Percentiles rank a stretch among this genome's conserved stretches.
phyloP scores from a whole-genome alignment of 2,888 invertebrate genomes.

The Plemyria rubiginata region DNA sequence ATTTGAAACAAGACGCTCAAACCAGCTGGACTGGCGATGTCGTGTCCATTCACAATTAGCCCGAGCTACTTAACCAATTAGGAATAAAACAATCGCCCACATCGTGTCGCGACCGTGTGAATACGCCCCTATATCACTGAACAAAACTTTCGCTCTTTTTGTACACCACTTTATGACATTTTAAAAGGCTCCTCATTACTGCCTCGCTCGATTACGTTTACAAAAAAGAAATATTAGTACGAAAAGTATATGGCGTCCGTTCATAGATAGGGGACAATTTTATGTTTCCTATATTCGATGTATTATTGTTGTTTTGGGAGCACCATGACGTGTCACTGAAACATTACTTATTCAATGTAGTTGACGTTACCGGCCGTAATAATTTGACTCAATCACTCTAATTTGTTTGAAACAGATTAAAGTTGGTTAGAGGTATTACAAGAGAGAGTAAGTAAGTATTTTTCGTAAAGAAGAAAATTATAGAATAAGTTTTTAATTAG shows the following conservation, averaged over 20 bases:
- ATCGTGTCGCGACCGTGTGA: slow-evolving; percentile 68
- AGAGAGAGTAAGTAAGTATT: slow-evolving; percentile 45
- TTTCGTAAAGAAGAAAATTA: slow-evolving; percentile 6
- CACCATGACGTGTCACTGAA: slow-evolving; percentile 64
- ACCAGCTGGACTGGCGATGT: slow-evolving; percentile 48
- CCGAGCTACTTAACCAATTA: slow-evolving; percentile 82
- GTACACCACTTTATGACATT: slow-evolving; percentile 78
- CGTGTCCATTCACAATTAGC: slow-evolving; percentile 78
- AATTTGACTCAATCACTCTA: slow-evolving; percentile 63
- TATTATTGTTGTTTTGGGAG: slow-evolving; percentile 75
- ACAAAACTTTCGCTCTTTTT: slow-evolving; percentile 63
- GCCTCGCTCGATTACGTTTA: slow-evolving; percentile 66
- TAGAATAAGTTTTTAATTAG: too few species aligned
- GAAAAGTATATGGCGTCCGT: slow-evolving; percentile 56
- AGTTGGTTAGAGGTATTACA: slow-evolving; percentile 56
- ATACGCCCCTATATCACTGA: slow-evolving; percentile 83
- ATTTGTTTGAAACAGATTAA: slow-evolving; percentile 61
- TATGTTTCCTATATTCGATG: slow-evolving; percentile 65
- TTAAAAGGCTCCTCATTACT: slow-evolving; percentile 79
- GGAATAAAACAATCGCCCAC: slow-evolving; percentile 81
- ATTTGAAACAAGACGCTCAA: slow-evolving; percentile 1
- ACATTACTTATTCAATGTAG: slow-evolving; percentile 71
- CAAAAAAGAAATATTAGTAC: slow-evolving; percentile 67
- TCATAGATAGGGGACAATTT: slow-evolving; percentile 82
- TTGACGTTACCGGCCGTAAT: slow-evolving; percentile 59